Conservation (phyloP, 2,797 vertebrate species). For the Eupleurogrammus muticus region DNA sequence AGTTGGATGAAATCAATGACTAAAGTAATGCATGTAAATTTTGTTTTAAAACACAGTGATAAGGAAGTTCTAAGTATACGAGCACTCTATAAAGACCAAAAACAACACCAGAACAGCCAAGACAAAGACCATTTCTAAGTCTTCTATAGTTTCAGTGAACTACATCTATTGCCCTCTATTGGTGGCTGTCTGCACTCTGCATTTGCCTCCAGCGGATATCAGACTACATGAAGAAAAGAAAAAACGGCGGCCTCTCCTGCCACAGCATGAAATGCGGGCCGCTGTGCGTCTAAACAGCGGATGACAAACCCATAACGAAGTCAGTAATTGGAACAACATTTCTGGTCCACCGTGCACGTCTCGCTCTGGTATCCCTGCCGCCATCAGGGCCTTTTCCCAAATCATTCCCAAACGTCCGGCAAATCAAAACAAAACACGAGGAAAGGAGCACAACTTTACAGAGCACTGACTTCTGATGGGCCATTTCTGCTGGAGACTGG, state of each 20-base stretch:
- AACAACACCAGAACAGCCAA: constrained; percentile 9
- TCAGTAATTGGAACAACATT: constrained; percentile 87
- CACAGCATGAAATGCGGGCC: constrained; percentile 78
- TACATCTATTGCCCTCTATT: constrained; percentile 51
- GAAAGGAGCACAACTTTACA: constrained; percentile 75
- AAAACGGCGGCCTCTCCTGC: constrained; percentile 69
- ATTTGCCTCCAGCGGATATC: constrained; percentile 68
- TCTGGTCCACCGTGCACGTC: constrained; percentile 70
- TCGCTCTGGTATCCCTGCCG: constrained; percentile 75
- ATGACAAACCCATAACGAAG: constrained; percentile 84
- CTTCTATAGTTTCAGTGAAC: constrained; percentile 26
- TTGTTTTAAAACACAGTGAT: constrained; percentile 18
- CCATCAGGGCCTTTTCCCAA: constrained; percentile 78
- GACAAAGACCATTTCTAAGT: neutral
- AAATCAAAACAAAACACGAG: constrained; percentile 83
- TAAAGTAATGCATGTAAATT: constrained; percentile 1
- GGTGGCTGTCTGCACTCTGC: constrained; percentile 51
- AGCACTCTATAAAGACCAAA: constrained; percentile 8
- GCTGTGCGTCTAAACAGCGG: constrained; percentile 68
- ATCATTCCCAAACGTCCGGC: constrained; percentile 85
- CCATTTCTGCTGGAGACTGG: constrained; percentile 73
- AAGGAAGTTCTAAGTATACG: neutral
- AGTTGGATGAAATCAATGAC: constrained; percentile 40
- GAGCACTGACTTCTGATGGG: constrained; percentile 82
- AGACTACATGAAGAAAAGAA: constrained; percentile 71